Evolutionary conservation across 2,113 vertebrate species (phyloP).

Genomic region (Gulo gulo): DNA sequence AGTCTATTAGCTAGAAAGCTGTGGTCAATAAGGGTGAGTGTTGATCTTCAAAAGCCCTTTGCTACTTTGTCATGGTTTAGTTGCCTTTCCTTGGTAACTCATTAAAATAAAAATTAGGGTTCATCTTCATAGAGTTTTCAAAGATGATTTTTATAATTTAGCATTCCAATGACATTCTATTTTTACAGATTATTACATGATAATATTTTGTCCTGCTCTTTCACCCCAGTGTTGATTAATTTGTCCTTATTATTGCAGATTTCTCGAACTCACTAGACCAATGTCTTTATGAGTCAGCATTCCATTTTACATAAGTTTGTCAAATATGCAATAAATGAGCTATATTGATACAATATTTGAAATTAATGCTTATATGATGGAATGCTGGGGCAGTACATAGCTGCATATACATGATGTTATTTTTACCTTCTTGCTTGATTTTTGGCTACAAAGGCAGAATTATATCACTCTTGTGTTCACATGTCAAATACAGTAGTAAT

Average conservation of each 20-base stretch:
- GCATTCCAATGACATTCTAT: background rate
- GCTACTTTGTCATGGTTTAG: background rate
- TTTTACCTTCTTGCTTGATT: background rate
- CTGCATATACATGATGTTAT: background rate
- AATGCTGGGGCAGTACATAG: background rate
- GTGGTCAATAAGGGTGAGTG: background rate
- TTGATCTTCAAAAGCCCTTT: background rate
- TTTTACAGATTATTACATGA: background rate
- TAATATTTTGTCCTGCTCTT: background rate
- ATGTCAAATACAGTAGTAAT: background rate
- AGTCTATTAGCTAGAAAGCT: background rate
- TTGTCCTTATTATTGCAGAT: background rate
- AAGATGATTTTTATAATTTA: conserved; percentile 18
- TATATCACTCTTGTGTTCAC: background rate
- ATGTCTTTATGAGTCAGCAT: background rate
- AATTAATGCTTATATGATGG: background rate
- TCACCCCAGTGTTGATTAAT: background rate
- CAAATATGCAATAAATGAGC: background rate
- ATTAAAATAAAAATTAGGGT: background rate
- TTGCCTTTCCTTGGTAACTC: background rate
- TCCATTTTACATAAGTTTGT: conserved; percentile 14
- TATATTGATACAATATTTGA: background rate
- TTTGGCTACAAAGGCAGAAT: background rate
- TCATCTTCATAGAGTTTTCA: background rate
- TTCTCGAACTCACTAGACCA: background rate